A percentile compares a stretch with the other conserved stretches of the same genome.
These are phyloP conservation scores for Acanthochromis polyacanthus DNA, from an alignment of 2,113 vertebrate genomes.

Conservation along the genomic window DNA sequence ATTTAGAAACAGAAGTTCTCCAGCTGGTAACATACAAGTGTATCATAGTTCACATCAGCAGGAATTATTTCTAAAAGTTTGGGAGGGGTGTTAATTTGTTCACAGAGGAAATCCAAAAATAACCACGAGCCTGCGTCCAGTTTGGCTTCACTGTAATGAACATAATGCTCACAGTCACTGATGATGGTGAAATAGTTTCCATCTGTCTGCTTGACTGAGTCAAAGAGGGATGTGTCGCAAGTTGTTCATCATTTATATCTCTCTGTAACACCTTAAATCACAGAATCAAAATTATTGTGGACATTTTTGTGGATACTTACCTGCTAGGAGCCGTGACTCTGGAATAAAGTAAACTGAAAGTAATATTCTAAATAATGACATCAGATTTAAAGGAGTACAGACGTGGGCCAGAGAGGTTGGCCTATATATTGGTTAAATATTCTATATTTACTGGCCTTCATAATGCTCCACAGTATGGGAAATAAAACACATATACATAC, in stretches of 20 bases:
- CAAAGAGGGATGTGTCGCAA: constrained; percentile 37
- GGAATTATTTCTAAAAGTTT: constrained; percentile 48
- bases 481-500: neutral
- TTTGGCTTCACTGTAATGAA: constrained; percentile 67
- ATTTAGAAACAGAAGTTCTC: constrained; percentile 17
- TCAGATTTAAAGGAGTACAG: too few relatives aligned
- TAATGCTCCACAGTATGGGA: neutral
- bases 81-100: constrained; percentile 54
- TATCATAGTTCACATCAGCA: constrained; percentile 21
- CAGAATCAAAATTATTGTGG: neutral
- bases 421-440: neutral
- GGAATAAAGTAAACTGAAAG: neutral
- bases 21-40: constrained; percentile 4
- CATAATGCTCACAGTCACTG: constrained; percentile 47
- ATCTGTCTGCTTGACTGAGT: constrained; percentile 59
- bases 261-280: neutral
- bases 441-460: neutral
- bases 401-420: neutral
- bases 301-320: neutral
- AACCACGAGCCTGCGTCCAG: constrained; percentile 30
- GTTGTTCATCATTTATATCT: constrained; percentile 6
- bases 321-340: neutral
- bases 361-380: neutral
- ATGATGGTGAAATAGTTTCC: constrained; percentile 73
- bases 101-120: constrained; percentile 65